Evolutionary conservation across 2,888 invertebrate species (phyloP).

Genomic region (Idaea dimidiata): DNA sequence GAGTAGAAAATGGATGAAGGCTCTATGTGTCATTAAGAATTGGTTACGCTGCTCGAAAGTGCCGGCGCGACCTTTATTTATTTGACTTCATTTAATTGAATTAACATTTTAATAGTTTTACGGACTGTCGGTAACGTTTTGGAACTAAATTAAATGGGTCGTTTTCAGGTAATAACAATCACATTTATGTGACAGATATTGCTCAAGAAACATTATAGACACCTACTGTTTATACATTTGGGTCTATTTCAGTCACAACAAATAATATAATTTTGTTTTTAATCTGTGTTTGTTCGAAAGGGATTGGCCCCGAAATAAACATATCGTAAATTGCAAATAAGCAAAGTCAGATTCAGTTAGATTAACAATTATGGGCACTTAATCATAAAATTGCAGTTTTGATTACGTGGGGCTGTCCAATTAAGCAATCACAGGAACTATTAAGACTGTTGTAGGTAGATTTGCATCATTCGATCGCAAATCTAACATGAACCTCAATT

Average conservation of each 20-base stretch:
- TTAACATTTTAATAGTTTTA: slow-evolving; percentile 75
- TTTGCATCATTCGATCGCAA: slow-evolving; percentile 11
- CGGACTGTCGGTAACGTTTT: slow-evolving; percentile 66
- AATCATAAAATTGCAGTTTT: background rate
- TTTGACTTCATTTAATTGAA: slow-evolving; percentile 78
- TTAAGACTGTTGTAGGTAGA: background rate
- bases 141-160: slow-evolving; percentile 66
- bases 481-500: slow-evolving; percentile 12
- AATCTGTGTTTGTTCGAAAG: background rate
- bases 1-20: slow-evolving; percentile 78
- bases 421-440: slow-evolving; percentile 1
- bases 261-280: slow-evolving; percentile 6
- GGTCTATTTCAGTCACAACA: slow-evolving; percentile 16
- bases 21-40: slow-evolving; percentile 78
- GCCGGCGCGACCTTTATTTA: slow-evolving; percentile 67
- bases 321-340: background rate
- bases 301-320: background rate
- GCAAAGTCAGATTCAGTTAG: background rate
- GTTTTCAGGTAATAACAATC: slow-evolving; percentile 70
- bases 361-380: slow-evolving; percentile 1
- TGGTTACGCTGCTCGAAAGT: slow-evolving; percentile 65
- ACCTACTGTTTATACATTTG: slow-evolving; percentile 17
- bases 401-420: background rate
- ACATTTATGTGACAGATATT: slow-evolving; percentile 65
- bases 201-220: slow-evolving; percentile 44